Conservation (phyloP, 2,113 vertebrate genomes). For the Artemisiospiza belli region DNA sequence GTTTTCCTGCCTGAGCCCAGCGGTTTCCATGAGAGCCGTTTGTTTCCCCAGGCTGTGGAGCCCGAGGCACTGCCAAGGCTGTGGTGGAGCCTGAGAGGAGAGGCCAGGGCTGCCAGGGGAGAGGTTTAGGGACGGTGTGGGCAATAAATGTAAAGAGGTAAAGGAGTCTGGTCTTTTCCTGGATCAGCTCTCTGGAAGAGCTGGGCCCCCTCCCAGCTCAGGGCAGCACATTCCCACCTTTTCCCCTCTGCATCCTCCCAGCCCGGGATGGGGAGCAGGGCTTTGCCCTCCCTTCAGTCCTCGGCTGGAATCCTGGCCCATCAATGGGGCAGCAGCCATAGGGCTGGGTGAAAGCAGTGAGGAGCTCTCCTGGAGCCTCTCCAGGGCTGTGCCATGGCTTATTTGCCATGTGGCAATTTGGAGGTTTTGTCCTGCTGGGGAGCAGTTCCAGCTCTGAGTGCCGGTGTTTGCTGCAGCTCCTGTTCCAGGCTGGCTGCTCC, state of each 20-base stretch:
- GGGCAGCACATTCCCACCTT: too few relatives aligned
- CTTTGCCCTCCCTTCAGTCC: rapidly evolving
- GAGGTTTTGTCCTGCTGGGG: background rate
- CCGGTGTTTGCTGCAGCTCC: rapidly evolving
- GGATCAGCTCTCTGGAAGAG: background rate
- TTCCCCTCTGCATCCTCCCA: background rate
- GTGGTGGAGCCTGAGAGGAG: background rate
- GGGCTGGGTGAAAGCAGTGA: rapidly evolving
- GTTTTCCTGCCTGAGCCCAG: background rate
- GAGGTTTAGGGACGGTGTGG: background rate
- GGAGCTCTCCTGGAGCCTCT: background rate
- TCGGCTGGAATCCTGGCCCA: rapidly evolving
- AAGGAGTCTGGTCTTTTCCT: background rate
- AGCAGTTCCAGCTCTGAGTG: rapidly evolving
- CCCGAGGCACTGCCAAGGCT: background rate
- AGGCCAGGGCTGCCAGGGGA: background rate
- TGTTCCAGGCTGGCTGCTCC: background rate
- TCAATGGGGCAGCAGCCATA: background rate
- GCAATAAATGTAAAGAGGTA: background rate
- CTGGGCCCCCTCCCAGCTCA: too few relatives aligned
- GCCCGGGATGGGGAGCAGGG: rapidly evolving
- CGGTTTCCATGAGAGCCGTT: conserved; percentile 11
- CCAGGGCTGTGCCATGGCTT: background rate
- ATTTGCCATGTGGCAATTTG: rapidly evolving
- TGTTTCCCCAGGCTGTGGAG: background rate